Evolutionary conservation across 1,140 invertebrate genomes (phyloP), one percentile per base, ranked within the genome.

Genomic region (Frieseomelitta varia): DNA sequence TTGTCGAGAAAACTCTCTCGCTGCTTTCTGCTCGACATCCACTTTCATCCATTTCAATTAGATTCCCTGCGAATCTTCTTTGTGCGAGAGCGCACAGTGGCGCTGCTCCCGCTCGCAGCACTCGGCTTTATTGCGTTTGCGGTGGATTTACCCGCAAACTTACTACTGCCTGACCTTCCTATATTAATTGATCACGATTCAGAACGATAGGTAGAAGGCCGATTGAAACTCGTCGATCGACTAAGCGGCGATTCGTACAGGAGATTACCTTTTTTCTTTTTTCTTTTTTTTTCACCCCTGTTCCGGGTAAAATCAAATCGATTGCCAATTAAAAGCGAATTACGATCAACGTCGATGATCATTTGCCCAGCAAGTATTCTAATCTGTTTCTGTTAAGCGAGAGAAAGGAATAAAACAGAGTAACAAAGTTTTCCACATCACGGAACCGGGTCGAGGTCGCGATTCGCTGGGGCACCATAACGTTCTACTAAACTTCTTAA

Each of bases 191-290:
- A 61, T 61, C 58, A 0, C 58, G 24, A 61, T 61, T 61, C 3
- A n/a, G 0, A 24, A 61, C 58, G 24, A 0, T 4, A 4, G 12
- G 12, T n/a, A n/a, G 3, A 0, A n/a, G 3, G 12, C 1, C 12
- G 0, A n/a, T 61, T 61, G 4, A n/a, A 61, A 14, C 24, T 24
- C n/a, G n/a, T 61, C 58, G 58, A 61, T 61, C 58, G 58, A 61
- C n/a, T n/a, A 3, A 61, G 14, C 0, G 58, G 24, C 58, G 24
- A 14, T 24, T 61, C 1, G 12, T 14, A 4, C 1, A 21, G 24
- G 24, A 47, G 3, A 3, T 61, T 61, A n/a, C n/a, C n/a, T n/a
- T n/a, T n/a, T n/a, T n/a, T n/a, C 12, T 12, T 24, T 14, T 53
- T 58, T 58, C n/a, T n/a, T 12, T 24, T 14, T 53, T 58, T 58